Percentiles rank a stretch among this genome's conserved stretches.
These are phyloP conservation scores for Cataglyphis cursor DNA, from an alignment of 2,888 invertebrate genomes.

Conservation along the genomic window DNA sequence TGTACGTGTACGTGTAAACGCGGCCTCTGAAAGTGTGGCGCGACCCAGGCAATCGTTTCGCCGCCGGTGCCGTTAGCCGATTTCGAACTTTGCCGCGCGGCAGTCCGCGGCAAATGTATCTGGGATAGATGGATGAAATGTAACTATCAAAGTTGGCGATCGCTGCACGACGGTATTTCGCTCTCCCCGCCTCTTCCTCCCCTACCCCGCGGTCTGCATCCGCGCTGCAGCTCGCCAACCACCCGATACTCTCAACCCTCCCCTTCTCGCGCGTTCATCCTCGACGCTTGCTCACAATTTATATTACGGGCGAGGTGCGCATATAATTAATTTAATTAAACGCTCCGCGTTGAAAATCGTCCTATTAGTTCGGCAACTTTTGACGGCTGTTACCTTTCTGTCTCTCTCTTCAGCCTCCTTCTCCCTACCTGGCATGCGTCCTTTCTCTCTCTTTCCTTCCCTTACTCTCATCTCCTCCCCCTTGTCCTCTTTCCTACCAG, in stretches of 20 bases:
- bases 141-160: constrained; percentile 86
- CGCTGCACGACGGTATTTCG: constrained; percentile 80
- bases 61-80: constrained; percentile 69
- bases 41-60: constrained; percentile 62
- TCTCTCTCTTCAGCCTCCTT: constrained; percentile 63
- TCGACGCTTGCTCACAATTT: constrained; percentile 84
- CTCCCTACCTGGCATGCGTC: constrained; percentile 53
- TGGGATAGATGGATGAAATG: constrained; percentile 84
- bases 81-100: constrained; percentile 73
- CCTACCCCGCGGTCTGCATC: constrained; percentile 48
- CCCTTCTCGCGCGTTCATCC: constrained; percentile 74
- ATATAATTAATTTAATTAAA: constrained; percentile 87
- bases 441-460: constrained; percentile 57
- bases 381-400: constrained; percentile 75
- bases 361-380: constrained; percentile 82
- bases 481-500: constrained; percentile 65
- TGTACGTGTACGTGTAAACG: constrained; percentile 17
- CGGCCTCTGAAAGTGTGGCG: constrained; percentile 35
- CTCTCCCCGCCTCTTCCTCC: constrained; percentile 36
- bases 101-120: constrained; percentile 78
- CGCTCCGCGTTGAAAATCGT: constrained; percentile 84
- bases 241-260: constrained; percentile 65
- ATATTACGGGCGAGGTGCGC: constrained; percentile 85
- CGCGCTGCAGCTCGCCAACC: constrained; percentile 58
- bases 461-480: constrained; percentile 59